phyloP scores from a whole-genome alignment of 2,113 vertebrate species.

The Datnioides undecimradiatus region DNA sequence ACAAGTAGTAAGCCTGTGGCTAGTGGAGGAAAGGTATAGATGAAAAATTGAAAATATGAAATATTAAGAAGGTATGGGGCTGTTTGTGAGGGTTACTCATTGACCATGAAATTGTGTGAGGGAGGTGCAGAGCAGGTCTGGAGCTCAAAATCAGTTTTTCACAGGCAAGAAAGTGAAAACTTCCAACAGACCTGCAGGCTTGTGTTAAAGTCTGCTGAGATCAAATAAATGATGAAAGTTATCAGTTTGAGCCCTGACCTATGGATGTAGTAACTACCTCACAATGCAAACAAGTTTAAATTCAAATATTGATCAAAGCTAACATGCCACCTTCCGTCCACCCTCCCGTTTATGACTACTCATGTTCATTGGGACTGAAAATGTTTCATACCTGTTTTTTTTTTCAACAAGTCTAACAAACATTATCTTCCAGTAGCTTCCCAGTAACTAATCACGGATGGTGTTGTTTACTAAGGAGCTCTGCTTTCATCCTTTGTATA shows the following conservation, averaged over 20 bases:
- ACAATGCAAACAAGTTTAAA: neutral
- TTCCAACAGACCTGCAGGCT: conserved; percentile 10
- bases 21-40: conserved; percentile 14
- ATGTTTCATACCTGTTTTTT: no score
- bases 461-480: no score
- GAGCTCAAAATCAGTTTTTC: conserved; percentile 39
- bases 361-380: neutral
- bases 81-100: conserved; percentile 49
- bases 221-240: neutral
- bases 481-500: no score
- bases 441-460: no score
- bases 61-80: conserved; percentile 49
- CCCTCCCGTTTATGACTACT: no score
- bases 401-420: neutral
- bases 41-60: conserved; percentile 58
- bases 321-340: neutral
- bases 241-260: neutral
- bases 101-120: conserved; percentile 68
- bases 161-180: conserved; percentile 21
- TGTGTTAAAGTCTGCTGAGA: neutral
- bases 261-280: neutral
- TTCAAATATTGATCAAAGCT: neutral
- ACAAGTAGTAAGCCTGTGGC: neutral
- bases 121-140: neutral
- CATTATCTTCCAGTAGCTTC: no score